These are phyloP conservation scores for Lampropteryx suffumata DNA, from an alignment of 2,888 invertebrate species.

Conservation along the genomic window DNA sequence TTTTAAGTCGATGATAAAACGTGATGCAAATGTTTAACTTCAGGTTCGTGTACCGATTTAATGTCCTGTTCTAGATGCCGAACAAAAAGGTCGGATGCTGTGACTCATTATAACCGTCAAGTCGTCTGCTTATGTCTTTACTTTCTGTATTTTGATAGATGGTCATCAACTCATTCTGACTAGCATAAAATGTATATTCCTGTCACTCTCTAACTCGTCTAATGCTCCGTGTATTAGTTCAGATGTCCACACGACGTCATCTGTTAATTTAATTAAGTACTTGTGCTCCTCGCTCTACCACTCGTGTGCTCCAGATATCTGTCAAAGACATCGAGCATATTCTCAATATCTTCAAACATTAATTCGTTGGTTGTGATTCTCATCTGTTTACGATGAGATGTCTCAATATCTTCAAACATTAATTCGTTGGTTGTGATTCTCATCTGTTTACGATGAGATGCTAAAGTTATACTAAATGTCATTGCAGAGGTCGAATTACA, in stretches of 20 bases:
- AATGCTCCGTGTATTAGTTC: slow-evolving; percentile 53
- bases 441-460: slow-evolving; percentile 22
- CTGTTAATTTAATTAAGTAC: slow-evolving; percentile 70
- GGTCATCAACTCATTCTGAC: slow-evolving; percentile 62
- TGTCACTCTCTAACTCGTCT: slow-evolving; percentile 55
- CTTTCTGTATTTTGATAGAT: slow-evolving; percentile 52
- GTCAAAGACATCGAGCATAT: slow-evolving; percentile 12
- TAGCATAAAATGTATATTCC: slow-evolving; percentile 43
- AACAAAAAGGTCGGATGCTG: slow-evolving; percentile 47
- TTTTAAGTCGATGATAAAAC: too few relatives aligned
- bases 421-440: background rate
- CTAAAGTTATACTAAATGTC: slow-evolving; percentile 39
- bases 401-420: background rate
- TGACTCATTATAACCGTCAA: slow-evolving; percentile 63
- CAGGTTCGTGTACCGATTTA: slow-evolving; percentile 28
- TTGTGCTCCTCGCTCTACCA: slow-evolving; percentile 47
- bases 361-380: background rate
- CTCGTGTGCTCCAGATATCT: slow-evolving; percentile 41
- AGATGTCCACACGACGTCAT: slow-evolving; percentile 60
- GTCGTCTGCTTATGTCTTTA: slow-evolving; percentile 50
- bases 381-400: slow-evolving; percentile 22
- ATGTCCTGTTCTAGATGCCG: slow-evolving; percentile 44
- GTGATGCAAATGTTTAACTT: too few relatives aligned
- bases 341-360: background rate
- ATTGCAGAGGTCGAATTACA: slow-evolving; percentile 43